Percentiles rank a stretch among this genome's conserved stretches.
Conservation (phyloP, 2,113 vertebrate genomes). For the Pelodiscus sinensis region DNA sequence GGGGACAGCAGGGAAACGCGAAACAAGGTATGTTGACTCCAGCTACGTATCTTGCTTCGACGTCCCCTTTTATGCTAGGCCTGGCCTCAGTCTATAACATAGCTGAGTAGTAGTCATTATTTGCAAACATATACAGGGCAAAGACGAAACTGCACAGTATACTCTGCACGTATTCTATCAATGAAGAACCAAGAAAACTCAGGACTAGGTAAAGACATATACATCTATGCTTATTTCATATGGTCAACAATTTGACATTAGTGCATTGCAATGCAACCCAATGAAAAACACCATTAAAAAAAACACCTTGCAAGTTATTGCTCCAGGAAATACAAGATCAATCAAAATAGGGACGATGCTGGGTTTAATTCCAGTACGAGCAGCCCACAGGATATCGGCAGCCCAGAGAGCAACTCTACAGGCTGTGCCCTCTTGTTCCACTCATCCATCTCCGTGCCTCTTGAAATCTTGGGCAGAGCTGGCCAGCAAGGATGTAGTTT, state of each 20-base stretch:
- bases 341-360: conserved; percentile 23
- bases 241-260: not conserved
- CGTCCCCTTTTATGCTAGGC: too few relatives aligned
- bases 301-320: not conserved
- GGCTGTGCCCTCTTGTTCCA: not conserved
- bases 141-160: conserved; percentile 30
- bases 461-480: not conserved
- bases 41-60: too few relatives aligned
- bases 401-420: not conserved
- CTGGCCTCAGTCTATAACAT: not conserved
- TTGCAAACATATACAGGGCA: conserved; percentile 36
- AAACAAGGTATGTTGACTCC: too few relatives aligned
- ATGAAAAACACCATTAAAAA: not conserved
- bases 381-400: not conserved
- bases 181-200: not conserved
- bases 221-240: rapidly evolving
- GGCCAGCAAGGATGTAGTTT: not conserved
- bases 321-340: not conserved
- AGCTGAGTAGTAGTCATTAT: conserved; percentile 4
- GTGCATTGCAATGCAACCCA: not conserved
- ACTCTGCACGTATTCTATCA: not conserved
- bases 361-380: conserved; percentile 40
- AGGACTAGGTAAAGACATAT: not conserved
- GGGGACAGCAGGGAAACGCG: too few relatives aligned
- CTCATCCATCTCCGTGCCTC: not conserved